Conservation (phyloP, 2,113 vertebrate genomes). For the Otocyon megalotis region DNA sequence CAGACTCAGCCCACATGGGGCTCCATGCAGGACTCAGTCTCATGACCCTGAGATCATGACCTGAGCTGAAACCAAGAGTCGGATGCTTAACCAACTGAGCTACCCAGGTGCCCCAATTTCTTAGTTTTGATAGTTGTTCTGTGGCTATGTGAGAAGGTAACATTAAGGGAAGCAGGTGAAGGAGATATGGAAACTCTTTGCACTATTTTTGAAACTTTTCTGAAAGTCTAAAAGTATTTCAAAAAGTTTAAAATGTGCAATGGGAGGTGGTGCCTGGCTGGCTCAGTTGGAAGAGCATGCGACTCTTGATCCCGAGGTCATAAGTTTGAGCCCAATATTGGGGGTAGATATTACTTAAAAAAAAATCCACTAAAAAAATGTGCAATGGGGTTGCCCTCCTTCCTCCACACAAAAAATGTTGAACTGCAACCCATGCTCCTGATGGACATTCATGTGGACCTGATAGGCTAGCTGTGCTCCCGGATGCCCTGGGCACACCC, state of each 20-base stretch:
- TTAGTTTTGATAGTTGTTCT: neutral
- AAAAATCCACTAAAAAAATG: neutral
- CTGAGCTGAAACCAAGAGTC: neutral
- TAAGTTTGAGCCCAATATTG: neutral
- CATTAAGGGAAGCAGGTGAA: neutral
- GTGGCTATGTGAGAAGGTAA: neutral
- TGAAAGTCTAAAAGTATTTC: neutral
- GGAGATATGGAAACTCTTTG: neutral
- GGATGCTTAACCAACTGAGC: neutral
- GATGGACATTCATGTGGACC: neutral
- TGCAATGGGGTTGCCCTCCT: neutral
- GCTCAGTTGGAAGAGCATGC: neutral
- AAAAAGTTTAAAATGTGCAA: neutral
- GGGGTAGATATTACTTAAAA: neutral
- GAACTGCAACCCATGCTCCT: neutral
- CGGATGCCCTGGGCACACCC: rapidly evolving
- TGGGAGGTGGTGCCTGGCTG: neutral
- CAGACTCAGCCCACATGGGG: neutral
- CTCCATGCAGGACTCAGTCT: neutral
- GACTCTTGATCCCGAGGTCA: neutral
- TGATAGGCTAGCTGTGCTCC: neutral
- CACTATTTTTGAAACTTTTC: neutral
- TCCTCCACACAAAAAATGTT: neutral
- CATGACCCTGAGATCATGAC: neutral
- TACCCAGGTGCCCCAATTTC: neutral